Base-by-base conservation (phyloP, 2,888 invertebrate species). In the Sminthurinus aureus region DNA sequence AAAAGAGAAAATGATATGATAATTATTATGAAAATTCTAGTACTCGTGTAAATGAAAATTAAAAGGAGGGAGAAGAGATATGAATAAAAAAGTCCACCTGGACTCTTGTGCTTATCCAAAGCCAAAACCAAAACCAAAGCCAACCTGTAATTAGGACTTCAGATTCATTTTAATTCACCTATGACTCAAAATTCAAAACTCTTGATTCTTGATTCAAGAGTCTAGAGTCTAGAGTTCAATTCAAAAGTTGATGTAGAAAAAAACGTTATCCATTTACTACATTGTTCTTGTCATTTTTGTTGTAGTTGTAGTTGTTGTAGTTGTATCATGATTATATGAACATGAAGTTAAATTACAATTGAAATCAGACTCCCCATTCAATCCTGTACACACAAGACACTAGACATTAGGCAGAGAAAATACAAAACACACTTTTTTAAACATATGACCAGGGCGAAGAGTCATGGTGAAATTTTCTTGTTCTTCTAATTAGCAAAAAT, bases 61-160 rank as follows among this genome's bases (percentile, higher is more conserved):
- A 58, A 58, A n/a, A 18, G 77, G 20, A 22, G 9, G 64, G 18
- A 58, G 58, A 58, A 58, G 58, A 58, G 58, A 18, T 11, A 26
- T n/a, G 18, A 58, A 73, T 22, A 69, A 52, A 74, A 81, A 81
- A 81, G 71, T 81, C 73, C 80, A 81, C 73, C 80, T 73, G 80
- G 80, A 66, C 79, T 66, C 69, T 67, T 64, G 64, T n/a, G n/a
- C 38, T 38, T 38, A 6, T 38, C 38, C 38, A 38, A 38, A 38
- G 38, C 38, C 38, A 1, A 38, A 38, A 38, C 38, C 38, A 38
- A 38, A 38, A 6, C 38, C 38, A 38, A 38, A 58, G 73, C n/a
- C 69, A 81, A 81, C 80, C 52, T 73, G 80, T 81, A 81, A 81
- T 81, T 81, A 81, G 24, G 80, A 58, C 71, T 81, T 73, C 71